Evolutionary conservation across 2,113 vertebrate genomes (phyloP), one percentile per base, ranked within the genome.

Genomic region (Amblyornis subalaris): DNA sequence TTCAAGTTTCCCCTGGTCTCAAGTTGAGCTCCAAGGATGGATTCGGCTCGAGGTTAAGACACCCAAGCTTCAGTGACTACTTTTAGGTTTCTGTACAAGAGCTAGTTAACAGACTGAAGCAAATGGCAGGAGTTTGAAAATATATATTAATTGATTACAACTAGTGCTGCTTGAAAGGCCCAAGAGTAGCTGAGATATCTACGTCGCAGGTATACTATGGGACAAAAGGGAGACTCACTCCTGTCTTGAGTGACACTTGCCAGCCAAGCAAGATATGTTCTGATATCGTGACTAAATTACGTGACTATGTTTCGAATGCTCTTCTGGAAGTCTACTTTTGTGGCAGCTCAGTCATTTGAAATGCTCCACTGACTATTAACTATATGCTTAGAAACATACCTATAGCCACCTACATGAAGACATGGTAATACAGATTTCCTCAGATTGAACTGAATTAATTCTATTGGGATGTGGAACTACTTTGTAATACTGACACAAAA

Each of bases 171-270:
- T 58, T 81, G 23, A 74, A 62, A 85, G 16, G 9, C 22, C 9
- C 7, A 28, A 53, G n/a, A 58, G 4, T 23, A 70, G 6, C 13
- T 19, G 25, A 84, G n/a, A 50, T 31, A 70, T 8, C 6, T 75
- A 26, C 1, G 0, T n/a, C 19, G 5, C 21, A 51, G 15, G 5
- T 67, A 29, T 50, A 42, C 40, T 31, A 18, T 3, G 3, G 21
- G 20, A 70, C 31, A 66, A 53, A 77, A 85, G 9, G 14, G 29
- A 90, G 7, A 70, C 12, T 73, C 12, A 25, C 4, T 78, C 7
- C 14, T 20, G 14, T 23, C n/a, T 54, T 48, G 23, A 82, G 18
- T 5, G 11, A 42, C 5, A n/a, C 12, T 31, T 5, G 25, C 3
- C 38, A 66, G 22, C 13, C 29, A 78, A 78, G 33, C 10, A 65